Evolutionary conservation across 2,113 vertebrate genomes (phyloP), one percentile per base, ranked within the genome.

Genomic region (Seriola aureovittata): DNA sequence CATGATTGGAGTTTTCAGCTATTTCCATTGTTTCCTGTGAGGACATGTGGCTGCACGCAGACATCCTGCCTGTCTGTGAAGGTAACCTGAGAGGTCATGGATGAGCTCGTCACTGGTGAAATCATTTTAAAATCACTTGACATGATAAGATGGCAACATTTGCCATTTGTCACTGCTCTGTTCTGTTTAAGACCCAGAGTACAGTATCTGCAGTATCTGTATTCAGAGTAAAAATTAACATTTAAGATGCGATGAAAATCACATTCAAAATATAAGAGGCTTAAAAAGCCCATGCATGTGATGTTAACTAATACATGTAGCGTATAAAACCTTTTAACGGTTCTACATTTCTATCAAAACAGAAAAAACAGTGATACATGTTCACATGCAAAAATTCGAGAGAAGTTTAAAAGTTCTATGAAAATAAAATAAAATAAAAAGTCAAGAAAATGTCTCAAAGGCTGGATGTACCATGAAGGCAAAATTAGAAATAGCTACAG

Each of bases 11-110:
- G 85, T 90, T 91, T 82, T 74, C 77, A 89, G 60, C 71, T 76
- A 67, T 77, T 89, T 81, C 85, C 87, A 72, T 89, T 80, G 86
- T 93, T 93, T 94, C 89, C 85, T 69, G 62, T 59, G 46, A 85
- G 83, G 92, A 93, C 82, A 7, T 94, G 94, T 84, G 80, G 67
- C 85, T 85, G 88, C 94, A 88, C 63, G 93, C 86, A 90, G 76
- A 93, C 89, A 88, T 94, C 93, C 92, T 93, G 86, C 62, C 81
- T 79, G 81, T 89, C 70, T 74, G 82, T 25, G 32, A 66, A 34
- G 71, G 92, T 81, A 91, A 91, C 85, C 89, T 16, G 85, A 94
- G 87, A 87, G 90, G 88, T 90, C 85, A 81, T 66, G 50, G 82
- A 78, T 77, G 88, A 75, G 52, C n/a, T 14, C 34, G 73, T 86